These are phyloP conservation scores for Campylomormyrus numenius DNA, from an alignment of 2,113 vertebrate genomes.

Conservation along the genomic window DNA sequence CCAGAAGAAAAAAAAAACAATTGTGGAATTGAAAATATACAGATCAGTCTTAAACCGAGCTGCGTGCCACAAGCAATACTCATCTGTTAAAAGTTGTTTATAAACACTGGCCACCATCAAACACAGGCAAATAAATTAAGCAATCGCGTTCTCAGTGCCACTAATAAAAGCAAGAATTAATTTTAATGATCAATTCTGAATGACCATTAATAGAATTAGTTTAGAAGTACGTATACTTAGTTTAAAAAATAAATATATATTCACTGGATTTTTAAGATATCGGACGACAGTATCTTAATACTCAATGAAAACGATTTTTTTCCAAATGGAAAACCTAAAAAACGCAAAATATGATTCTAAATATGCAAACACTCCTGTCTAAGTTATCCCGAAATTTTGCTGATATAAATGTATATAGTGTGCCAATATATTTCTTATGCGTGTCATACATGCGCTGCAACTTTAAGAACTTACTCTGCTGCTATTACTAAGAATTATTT, in stretches of 20 bases:
- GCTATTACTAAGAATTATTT: background rate
- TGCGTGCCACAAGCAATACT: constrained; percentile 38
- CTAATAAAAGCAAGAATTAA: background rate
- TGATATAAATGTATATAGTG: background rate
- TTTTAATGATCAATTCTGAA: background rate
- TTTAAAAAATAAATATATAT: background rate
- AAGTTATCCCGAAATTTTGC: background rate
- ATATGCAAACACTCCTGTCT: background rate
- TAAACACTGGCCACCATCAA: background rate
- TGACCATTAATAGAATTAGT: background rate
- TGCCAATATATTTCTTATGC: background rate
- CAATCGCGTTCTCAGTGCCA: background rate
- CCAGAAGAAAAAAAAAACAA: constrained; percentile 41
- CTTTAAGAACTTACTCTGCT: background rate
- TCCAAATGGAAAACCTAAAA: background rate
- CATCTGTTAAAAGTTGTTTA: background rate
- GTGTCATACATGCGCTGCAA: background rate
- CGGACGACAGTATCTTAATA: background rate
- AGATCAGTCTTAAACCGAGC: constrained; percentile 42
- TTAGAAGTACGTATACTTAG: background rate
- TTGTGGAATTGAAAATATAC: constrained; percentile 46
- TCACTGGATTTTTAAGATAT: background rate
- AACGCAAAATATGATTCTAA: background rate
- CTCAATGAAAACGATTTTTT: background rate
- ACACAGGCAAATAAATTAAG: background rate